Base-by-base conservation (phyloP, 2,113 vertebrate genomes). In the Progne subis region DNA sequence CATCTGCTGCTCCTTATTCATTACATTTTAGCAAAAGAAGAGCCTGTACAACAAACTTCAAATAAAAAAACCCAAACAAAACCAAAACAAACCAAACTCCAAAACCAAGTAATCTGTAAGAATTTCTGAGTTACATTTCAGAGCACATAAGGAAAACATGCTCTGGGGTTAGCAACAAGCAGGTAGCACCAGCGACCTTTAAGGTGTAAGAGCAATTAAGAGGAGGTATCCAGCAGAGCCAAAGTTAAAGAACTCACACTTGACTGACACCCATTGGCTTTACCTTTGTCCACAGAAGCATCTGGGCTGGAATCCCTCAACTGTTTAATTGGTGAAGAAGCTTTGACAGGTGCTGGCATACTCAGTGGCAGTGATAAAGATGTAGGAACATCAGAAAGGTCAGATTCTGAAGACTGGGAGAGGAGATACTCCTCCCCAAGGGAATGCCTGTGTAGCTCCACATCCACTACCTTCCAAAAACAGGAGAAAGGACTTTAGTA, bases 391-490 rank as follows among this genome's bases (percentile, higher is more conserved):
- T 98, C 97, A 68, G 98, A 98, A 69, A 98, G 95, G 32, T 97
- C 97, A 37, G 98, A 98, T 34, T 98, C 97, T 2, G 97, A 97
- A 43, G 97, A 98, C 47, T 97, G 98, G 75, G 98, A 98, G 78
- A 96, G 98, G 81, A 99, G 81, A 79, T 98, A 98, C 63, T 99
- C 99, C 53, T 99, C 99, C 4, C 98, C 98, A 21, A 99, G 98
- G 67, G 99, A 99, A 97, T 98, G 98, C 79, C 99, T 98, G 50
- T 99, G 98, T 7, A 99, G 98, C 90, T 99, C 99, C 94, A 99
- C 99, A 87, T 99, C 99, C 88, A 99, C 99, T 63, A 99, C 99
- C 99, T 99, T 86, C 94, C 74, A 97, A 39, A 93, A 94, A 76
- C 0, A 94, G 57, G 43, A 47, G 8, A 92, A 88, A 65, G 74